phyloP scores from a whole-genome alignment of 92 coral and sea anemone genomes.

The Phenganax stokvisi region DNA sequence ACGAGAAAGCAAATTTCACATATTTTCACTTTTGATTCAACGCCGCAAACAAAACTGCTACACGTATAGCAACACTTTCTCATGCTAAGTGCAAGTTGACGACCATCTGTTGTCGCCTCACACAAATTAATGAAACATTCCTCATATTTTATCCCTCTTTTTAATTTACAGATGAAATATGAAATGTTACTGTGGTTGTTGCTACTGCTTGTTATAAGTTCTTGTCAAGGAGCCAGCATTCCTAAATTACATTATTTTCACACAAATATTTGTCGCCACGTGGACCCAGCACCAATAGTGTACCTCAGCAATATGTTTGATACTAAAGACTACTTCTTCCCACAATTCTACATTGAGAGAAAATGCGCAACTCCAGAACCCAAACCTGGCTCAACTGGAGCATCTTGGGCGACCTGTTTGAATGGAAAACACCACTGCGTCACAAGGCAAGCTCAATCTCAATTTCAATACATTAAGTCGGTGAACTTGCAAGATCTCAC shows the following conservation, averaged over 20 bases:
- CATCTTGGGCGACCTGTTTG: conserved; percentile 19
- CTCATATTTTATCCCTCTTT: background rate
- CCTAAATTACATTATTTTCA: conserved; percentile 3
- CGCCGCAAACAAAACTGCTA: too few species aligned
- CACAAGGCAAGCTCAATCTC: background rate
- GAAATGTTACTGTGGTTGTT: background rate
- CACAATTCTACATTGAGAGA: conserved; percentile 18
- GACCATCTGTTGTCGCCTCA: background rate
- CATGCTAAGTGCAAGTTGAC: too few species aligned
- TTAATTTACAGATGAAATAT: background rate
- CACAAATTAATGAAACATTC: background rate
- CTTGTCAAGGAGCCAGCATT: background rate
- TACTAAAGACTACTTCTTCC: conserved; percentile 34
- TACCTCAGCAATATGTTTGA: conserved; percentile 27
- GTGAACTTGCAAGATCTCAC: too few species aligned
- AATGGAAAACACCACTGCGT: conserved; percentile 26
- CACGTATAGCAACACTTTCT: too few species aligned
- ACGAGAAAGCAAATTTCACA: too few species aligned
- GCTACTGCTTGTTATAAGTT: background rate
- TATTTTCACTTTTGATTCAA: too few species aligned
- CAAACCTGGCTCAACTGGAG: background rate
- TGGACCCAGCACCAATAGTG: conserved; percentile 11
- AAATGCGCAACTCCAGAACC: conserved; percentile 8
- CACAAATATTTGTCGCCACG: conserved; percentile 21
- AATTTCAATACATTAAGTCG: too few species aligned